phyloP scores from a whole-genome alignment of 2,797 vertebrate species.

The Smutsia gigantea region DNA sequence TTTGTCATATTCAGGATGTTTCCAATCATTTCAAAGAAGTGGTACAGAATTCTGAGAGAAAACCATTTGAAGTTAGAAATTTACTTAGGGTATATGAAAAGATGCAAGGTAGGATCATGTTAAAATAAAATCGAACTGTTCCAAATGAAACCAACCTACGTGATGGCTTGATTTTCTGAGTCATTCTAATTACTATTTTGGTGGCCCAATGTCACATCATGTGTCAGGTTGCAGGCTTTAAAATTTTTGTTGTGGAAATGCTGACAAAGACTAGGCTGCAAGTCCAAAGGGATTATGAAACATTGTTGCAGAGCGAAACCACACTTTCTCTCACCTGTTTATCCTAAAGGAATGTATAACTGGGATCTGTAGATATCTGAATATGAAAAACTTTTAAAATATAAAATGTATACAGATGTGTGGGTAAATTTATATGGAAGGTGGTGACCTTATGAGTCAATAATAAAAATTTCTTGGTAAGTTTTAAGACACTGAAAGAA shows the following conservation, averaged over 20 bases:
- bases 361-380: not conserved
- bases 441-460: not conserved
- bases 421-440: not conserved
- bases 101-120: not conserved
- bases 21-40: slow-evolving; percentile 3
- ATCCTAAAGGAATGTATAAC: not conserved
- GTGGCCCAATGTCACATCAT: not conserved
- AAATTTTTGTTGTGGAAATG: slow-evolving; percentile 43
- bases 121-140: not conserved
- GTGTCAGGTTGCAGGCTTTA: not conserved
- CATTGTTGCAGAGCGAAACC: not conserved
- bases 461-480: not conserved
- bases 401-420: not conserved
- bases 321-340: not conserved
- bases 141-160: not conserved
- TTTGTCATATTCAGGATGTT: not conserved
- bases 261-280: not conserved
- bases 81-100: slow-evolving; percentile 28
- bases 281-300: slow-evolving; percentile 41
- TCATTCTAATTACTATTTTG: slow-evolving; percentile 10
- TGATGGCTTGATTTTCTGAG: slow-evolving; percentile 43
- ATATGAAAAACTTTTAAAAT: not conserved
- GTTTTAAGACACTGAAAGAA: slow-evolving; percentile 22
- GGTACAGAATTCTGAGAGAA: not conserved
- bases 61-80: slow-evolving; percentile 29